These are phyloP conservation scores for Hydrolagus colliei DNA, from an alignment of 2,797 vertebrate genomes.

Conservation along the genomic window DNA sequence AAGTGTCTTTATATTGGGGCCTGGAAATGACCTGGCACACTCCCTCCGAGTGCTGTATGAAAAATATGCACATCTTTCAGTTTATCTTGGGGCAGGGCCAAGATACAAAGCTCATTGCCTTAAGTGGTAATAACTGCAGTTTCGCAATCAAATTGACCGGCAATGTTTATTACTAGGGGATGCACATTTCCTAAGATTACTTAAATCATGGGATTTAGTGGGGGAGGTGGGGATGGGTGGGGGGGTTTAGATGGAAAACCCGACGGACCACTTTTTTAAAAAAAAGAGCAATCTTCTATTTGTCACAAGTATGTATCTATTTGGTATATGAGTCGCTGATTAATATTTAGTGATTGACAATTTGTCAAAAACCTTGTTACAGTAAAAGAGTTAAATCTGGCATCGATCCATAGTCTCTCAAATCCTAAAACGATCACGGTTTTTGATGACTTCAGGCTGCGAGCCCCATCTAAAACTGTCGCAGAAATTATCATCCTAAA, in stretches of 20 bases:
- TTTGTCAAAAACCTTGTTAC: background rate
- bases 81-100: background rate
- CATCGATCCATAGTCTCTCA: background rate
- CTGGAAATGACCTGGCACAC: background rate
- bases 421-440: background rate
- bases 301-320: background rate
- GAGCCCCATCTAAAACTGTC: background rate
- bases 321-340: background rate
- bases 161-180: background rate
- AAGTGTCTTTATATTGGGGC: background rate
- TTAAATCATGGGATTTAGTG: background rate
- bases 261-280: background rate
- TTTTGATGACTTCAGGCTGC: background rate
- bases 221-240: no score
- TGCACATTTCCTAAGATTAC: background rate
- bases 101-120: constrained; percentile 22
- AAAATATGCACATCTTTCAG: constrained; percentile 9
- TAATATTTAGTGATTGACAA: background rate
- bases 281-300: background rate
- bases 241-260: background rate
- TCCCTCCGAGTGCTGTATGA: background rate
- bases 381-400: background rate
- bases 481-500: background rate
- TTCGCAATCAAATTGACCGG: constrained; percentile 2
- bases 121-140: constrained; percentile 15